A percentile compares a stretch with the other conserved stretches of the same genome.
phyloP scores from a whole-genome alignment of 2,888 invertebrate genomes.

The Pycnomerus fuliginosus region DNA sequence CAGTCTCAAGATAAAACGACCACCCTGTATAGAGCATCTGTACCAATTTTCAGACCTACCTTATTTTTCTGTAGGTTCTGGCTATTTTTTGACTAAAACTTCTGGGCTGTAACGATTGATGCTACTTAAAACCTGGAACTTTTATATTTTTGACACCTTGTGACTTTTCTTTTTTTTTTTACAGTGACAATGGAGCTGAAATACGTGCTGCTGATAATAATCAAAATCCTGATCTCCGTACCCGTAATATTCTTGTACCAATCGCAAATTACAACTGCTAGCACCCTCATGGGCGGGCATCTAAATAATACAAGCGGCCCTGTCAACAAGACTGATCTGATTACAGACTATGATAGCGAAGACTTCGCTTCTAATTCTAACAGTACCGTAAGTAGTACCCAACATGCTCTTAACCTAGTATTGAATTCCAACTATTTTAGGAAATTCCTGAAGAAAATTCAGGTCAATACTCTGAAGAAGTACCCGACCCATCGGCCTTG shows the following conservation, averaged over 20 bases:
- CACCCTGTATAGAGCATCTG: no score
- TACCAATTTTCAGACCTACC: no score
- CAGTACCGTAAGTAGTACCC: not conserved
- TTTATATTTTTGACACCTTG: not conserved
- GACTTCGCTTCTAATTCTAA: not conserved
- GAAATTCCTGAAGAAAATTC: not conserved
- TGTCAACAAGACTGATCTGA: conserved; percentile 16
- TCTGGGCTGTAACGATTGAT: no score
- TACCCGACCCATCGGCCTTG: conserved; percentile 49
- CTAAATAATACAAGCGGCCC: conserved; percentile 37
- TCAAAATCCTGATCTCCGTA: conserved; percentile 49
- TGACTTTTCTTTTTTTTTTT: conserved; percentile 15
- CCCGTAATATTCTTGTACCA: conserved; percentile 36
- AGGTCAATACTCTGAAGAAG: conserved; percentile 39
- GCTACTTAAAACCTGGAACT: not conserved
- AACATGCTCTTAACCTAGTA: no score
- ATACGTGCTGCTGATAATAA: conserved; percentile 45
- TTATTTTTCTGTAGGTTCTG: no score
- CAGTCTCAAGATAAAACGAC: no score
- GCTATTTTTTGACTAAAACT: no score
- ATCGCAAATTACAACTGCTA: conserved; percentile 23
- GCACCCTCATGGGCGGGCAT: conserved; percentile 44
- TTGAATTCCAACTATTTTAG: not conserved
- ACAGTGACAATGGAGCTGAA: conserved; percentile 45
- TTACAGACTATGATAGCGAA: no score